phyloP scores from a whole-genome alignment of 1,140 invertebrate species.

The Dendrolimus kikuchii region DNA sequence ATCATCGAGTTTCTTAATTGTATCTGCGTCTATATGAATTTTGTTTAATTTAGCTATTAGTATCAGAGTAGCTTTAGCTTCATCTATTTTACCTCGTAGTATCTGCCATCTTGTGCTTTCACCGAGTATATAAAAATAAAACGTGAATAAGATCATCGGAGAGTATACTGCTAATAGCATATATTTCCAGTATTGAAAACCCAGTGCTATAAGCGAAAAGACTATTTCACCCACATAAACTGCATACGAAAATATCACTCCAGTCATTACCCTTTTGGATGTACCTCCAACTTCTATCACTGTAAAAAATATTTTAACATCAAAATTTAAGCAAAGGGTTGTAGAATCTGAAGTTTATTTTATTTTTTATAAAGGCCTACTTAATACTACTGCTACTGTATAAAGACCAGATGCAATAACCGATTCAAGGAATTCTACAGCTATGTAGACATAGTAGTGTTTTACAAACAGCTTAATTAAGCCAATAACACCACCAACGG shows the following conservation, averaged over 20 bases:
- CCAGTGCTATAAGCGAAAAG: conserved; percentile 42
- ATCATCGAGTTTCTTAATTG: conserved; percentile 34
- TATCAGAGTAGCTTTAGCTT: conserved; percentile 40
- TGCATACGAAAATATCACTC: conserved; percentile 12
- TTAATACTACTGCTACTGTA: conserved; percentile 45
- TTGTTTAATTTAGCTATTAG: conserved; percentile 40
- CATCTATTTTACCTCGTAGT: conserved; percentile 35
- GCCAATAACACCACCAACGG: conserved; percentile 39
- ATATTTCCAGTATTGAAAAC: conserved; percentile 44
- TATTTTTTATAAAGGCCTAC: conserved; percentile 24
- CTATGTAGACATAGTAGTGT: conserved; percentile 41
- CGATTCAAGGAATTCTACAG: conserved; percentile 47
- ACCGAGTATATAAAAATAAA: conserved; percentile 33
- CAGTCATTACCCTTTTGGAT: conserved; percentile 10
- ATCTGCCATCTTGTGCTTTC: conserved; percentile 57
- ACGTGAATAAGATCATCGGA: conserved; percentile 37
- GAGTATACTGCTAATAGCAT: conserved; percentile 40
- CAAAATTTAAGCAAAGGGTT: not conserved
- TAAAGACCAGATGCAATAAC: conserved; percentile 46
- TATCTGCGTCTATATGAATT: conserved; percentile 26
- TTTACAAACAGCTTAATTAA: conserved; percentile 42
- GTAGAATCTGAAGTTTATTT: not conserved
- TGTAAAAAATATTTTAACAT: conserved; percentile 1
- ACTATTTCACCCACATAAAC: conserved; percentile 14
- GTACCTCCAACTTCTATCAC: conserved; percentile 16